Percentiles rank a stretch among this genome's conserved stretches.
These are phyloP conservation scores for Temnothorax longispinosus DNA, from an alignment of 1,140 invertebrate species.

Conservation along the genomic window DNA sequence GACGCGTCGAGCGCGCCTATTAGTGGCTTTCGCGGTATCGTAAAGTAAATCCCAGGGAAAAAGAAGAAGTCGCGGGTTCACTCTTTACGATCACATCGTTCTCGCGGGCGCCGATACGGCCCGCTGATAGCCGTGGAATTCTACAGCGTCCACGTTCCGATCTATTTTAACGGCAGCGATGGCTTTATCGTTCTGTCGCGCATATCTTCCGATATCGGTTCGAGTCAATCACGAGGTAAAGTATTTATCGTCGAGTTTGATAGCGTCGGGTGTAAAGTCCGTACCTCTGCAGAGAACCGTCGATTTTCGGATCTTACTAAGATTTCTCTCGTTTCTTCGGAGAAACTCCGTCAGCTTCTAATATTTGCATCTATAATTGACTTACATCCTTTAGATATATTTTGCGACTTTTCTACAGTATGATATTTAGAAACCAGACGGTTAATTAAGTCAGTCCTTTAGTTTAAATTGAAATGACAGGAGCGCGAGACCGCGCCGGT, in stretches of 20 bases:
- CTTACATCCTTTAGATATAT: background rate
- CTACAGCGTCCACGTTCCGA: slow-evolving; percentile 54
- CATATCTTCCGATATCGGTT: background rate
- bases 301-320: background rate
- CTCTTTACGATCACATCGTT: slow-evolving; percentile 47
- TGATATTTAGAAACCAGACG: background rate
- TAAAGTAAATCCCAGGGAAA: slow-evolving; percentile 57
- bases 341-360: background rate
- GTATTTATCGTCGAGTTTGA: background rate
- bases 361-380: background rate
- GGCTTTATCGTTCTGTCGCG: background rate
- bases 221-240: background rate
- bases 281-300: background rate
- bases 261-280: background rate
- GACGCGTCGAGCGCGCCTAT: slow-evolving; percentile 41
- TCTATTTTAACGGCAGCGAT: slow-evolving; percentile 50
- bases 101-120: background rate
- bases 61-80: slow-evolving; percentile 39
- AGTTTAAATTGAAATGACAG: background rate
- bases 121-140: slow-evolving; percentile 13
- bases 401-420: background rate
- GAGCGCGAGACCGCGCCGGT: too few relatives aligned
- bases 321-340: background rate
- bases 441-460: background rate
- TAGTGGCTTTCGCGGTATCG: slow-evolving; percentile 65